These are phyloP conservation scores for Cardiocondyla obscurior DNA, from an alignment of 1,140 invertebrate genomes.

Conservation along the genomic window DNA sequence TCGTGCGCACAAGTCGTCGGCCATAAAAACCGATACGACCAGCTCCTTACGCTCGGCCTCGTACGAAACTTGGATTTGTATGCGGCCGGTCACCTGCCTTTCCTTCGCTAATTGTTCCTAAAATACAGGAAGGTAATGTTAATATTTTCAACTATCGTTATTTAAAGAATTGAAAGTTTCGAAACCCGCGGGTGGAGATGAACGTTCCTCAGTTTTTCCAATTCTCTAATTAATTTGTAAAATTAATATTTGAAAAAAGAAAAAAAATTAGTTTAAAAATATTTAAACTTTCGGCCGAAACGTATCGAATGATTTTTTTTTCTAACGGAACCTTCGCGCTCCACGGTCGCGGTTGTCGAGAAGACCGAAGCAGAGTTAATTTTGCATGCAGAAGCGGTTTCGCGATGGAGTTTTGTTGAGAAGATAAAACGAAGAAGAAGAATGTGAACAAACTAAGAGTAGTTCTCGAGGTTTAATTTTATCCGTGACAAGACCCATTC, in stretches of 20 bases:
- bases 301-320: constrained; percentile 16
- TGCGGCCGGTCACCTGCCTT: constrained; percentile 89
- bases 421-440: constrained; percentile 39
- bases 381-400: constrained; percentile 52
- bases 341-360: constrained; percentile 24
- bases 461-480: constrained; percentile 40
- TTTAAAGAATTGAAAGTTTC: background rate
- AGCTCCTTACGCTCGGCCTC: constrained; percentile 91
- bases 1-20: constrained; percentile 90
- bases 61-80: constrained; percentile 94
- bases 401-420: constrained; percentile 31
- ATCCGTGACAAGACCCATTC: constrained; percentile 36
- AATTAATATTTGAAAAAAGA: background rate
- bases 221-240: background rate
- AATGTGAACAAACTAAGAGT: constrained; percentile 40
- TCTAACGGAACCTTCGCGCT: constrained; percentile 35
- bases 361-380: constrained; percentile 39
- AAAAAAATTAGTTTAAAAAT: background rate
- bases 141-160: background rate
- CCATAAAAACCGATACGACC: constrained; percentile 92
- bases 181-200: background rate
- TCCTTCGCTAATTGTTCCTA: constrained; percentile 91
- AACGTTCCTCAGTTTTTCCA: background rate
- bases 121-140: constrained; percentile 65
- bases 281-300: background rate